Percentiles rank a stretch among this genome's conserved stretches.
phyloP scores from a whole-genome alignment of 2,888 invertebrate genomes.

The Drosophila ezoana region DNA sequence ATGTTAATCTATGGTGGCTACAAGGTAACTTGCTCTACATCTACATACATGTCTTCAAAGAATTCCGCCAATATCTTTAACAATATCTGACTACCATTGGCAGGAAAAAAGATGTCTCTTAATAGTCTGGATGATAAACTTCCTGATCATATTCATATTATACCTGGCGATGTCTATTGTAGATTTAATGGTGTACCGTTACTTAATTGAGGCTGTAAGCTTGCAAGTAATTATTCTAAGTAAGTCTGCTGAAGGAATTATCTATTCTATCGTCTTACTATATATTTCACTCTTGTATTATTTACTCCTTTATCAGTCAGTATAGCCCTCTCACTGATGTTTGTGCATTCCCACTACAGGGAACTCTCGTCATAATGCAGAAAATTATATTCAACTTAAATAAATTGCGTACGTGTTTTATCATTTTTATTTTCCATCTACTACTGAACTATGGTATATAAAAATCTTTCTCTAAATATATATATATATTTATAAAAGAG shows the following conservation, averaged over 20 bases:
- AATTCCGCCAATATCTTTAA: background rate
- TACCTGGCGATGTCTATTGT: background rate
- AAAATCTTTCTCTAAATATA: too few relatives aligned
- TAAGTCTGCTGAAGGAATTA: background rate
- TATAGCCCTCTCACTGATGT: conserved; percentile 18
- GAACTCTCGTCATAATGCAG: background rate
- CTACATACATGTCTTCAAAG: background rate
- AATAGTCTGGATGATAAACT: conserved; percentile 7
- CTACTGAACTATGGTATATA: too few relatives aligned
- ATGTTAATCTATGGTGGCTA: conserved; percentile 44
- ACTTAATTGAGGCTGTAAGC: background rate
- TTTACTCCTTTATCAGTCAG: conserved; percentile 3
- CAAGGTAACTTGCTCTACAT: conserved; percentile 32
- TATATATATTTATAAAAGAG: too few relatives aligned
- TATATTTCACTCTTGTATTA: too few relatives aligned
- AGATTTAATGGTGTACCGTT: background rate
- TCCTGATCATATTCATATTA: background rate
- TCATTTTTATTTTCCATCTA: background rate
- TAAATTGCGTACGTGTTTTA: background rate
- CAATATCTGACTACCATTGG: background rate
- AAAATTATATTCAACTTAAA: conserved; percentile 4
- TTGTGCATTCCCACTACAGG: conserved; percentile 5
- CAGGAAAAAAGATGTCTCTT: background rate
- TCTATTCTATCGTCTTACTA: background rate
- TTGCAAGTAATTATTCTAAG: background rate